Evolutionary conservation across 1,140 invertebrate genomes (phyloP).

Genomic region (Drosophila virilis): DNA sequence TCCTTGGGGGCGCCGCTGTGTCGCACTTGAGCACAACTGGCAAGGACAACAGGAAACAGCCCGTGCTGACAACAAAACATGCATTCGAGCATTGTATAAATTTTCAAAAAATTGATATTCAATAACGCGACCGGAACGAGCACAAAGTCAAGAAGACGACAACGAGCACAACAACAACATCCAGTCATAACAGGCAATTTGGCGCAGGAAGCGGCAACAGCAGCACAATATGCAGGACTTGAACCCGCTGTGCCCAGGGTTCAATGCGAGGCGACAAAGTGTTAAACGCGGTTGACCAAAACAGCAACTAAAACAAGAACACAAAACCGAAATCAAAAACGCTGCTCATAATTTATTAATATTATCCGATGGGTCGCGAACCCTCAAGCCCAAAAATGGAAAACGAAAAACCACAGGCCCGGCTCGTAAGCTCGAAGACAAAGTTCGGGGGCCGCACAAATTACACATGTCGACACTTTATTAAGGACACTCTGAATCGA

Average conservation of each 20-base stretch:
- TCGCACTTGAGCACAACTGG: constrained; percentile 40
- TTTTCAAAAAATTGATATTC: constrained; percentile 60
- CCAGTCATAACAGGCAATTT: constrained; percentile 20
- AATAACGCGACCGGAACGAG: constrained; percentile 54
- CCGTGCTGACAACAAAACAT: constrained; percentile 43
- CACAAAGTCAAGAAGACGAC: constrained; percentile 13
- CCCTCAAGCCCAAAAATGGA: constrained; percentile 2
- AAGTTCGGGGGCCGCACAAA: constrained; percentile 65
- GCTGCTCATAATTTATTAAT: constrained; percentile 71
- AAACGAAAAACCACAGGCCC: constrained; percentile 9
- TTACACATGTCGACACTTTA: constrained; percentile 83
- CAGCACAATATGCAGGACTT: constrained; percentile 20
- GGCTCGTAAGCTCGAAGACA: constrained; percentile 15
- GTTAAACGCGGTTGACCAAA: constrained; percentile 41
- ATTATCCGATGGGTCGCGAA: constrained; percentile 62
- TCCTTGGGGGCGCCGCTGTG: constrained; percentile 32
- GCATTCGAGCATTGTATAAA: constrained; percentile 48
- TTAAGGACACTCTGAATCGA: constrained; percentile 51
- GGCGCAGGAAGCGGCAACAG: constrained; percentile 24
- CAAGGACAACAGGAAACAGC: constrained; percentile 51
- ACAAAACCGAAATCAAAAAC: constrained; percentile 28
- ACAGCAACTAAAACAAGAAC: constrained; percentile 22
- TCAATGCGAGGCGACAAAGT: constrained; percentile 45
- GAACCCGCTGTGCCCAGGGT: constrained; percentile 29
- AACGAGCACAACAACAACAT: not conserved